phyloP scores from a whole-genome alignment of 2,113 vertebrate genomes.

The Prinia subflava region DNA sequence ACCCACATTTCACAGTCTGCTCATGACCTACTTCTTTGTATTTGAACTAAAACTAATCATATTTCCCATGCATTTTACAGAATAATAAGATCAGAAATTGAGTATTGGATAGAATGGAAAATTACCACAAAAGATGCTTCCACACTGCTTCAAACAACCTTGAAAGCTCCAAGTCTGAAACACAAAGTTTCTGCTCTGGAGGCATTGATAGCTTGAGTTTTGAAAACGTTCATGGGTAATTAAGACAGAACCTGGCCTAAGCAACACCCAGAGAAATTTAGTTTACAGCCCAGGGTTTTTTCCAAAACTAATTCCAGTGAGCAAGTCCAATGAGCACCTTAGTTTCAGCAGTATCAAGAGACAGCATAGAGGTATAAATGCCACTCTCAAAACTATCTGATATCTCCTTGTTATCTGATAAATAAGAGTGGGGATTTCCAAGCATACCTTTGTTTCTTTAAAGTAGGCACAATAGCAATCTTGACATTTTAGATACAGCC shows the following conservation, averaged over 20 bases:
- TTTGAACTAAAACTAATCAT: constrained; percentile 35
- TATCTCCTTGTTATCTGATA: background rate
- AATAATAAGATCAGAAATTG: background rate
- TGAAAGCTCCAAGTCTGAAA: background rate
- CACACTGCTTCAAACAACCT: background rate
- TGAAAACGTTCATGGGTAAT: background rate
- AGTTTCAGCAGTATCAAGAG: background rate
- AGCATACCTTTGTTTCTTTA: background rate
- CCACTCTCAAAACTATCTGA: background rate
- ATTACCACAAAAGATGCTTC: background rate
- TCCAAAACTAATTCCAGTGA: background rate
- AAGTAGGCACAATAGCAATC: background rate
- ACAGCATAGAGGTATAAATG: background rate
- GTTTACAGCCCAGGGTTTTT: background rate
- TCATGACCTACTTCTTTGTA: constrained; percentile 38
- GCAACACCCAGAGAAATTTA: background rate
- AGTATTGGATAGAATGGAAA: background rate
- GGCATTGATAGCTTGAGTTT: background rate
- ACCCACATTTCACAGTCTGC: constrained; percentile 34
- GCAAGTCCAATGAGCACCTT: background rate
- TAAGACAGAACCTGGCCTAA: background rate
- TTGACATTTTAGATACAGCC: background rate
- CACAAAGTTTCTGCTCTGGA: background rate
- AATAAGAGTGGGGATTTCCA: background rate
- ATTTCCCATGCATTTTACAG: background rate